Conservation (phyloP, 2,113 vertebrate species). For the Eulemur macaco region DNA sequence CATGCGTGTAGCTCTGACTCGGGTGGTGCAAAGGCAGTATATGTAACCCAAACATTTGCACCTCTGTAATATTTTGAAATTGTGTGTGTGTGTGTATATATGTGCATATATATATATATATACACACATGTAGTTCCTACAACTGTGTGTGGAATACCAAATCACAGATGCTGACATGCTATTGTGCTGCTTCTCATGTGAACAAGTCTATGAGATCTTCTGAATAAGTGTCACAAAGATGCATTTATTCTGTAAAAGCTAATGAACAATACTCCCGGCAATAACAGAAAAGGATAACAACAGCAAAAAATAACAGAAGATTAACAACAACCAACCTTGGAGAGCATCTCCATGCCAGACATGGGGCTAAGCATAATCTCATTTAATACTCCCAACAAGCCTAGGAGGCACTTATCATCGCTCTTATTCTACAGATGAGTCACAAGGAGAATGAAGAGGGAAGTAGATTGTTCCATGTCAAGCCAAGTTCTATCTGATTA, state of each 20-base stretch:
- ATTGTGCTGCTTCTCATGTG: neutral
- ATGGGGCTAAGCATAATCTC: neutral
- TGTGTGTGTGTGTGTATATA: no score
- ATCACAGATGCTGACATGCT: accelerated
- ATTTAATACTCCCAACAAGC: neutral
- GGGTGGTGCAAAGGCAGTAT: no score
- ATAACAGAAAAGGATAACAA: neutral
- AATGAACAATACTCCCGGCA: neutral
- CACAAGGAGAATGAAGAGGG: neutral
- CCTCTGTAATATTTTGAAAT: no score
- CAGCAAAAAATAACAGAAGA: neutral
- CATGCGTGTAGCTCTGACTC: no score
- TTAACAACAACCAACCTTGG: neutral
- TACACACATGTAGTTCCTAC: no score
- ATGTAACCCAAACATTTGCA: no score
- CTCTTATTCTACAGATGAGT: neutral
- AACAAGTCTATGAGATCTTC: neutral
- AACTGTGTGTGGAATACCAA: neutral
- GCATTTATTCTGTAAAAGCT: neutral
- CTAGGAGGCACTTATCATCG: neutral
- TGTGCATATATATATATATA: no score
- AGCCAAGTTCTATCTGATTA: neutral
- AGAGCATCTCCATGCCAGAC: neutral
- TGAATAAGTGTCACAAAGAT: neutral
- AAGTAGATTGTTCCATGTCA: neutral